phyloP scores from a whole-genome alignment of 1,140 invertebrate genomes.

The Papilio polytes region DNA sequence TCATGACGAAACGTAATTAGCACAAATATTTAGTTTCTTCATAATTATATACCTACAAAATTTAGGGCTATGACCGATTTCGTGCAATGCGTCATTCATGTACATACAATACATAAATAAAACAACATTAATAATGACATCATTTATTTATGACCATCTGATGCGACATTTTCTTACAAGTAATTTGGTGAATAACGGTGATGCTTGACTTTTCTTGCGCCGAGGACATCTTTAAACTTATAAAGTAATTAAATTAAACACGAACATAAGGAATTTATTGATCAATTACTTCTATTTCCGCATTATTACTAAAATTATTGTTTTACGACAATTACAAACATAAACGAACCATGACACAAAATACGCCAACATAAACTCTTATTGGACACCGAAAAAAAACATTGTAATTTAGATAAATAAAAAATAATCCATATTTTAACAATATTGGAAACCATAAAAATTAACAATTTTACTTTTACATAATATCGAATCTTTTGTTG shows the following conservation, averaged over 20 bases:
- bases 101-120: background rate
- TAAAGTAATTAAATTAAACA: background rate
- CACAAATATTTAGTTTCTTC: background rate
- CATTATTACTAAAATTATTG: background rate
- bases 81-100: background rate
- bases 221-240: background rate
- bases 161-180: background rate
- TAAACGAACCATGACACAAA: constrained; percentile 15
- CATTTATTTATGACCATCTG: background rate
- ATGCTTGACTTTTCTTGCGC: background rate
- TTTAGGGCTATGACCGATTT: too few relatives aligned
- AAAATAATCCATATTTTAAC: too few relatives aligned
- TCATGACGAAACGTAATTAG: too few relatives aligned
- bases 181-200: background rate
- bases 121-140: background rate
- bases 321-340: background rate
- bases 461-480: constrained; percentile 40
- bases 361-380: background rate
- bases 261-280: background rate
- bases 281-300: background rate
- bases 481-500: too few relatives aligned
- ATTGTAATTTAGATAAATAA: background rate
- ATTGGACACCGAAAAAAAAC: background rate
- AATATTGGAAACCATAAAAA: too few relatives aligned
- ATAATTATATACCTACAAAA: background rate